Conservation (phyloP, 92 coral and sea anemone species). For the Galaxea fascicularis region DNA sequence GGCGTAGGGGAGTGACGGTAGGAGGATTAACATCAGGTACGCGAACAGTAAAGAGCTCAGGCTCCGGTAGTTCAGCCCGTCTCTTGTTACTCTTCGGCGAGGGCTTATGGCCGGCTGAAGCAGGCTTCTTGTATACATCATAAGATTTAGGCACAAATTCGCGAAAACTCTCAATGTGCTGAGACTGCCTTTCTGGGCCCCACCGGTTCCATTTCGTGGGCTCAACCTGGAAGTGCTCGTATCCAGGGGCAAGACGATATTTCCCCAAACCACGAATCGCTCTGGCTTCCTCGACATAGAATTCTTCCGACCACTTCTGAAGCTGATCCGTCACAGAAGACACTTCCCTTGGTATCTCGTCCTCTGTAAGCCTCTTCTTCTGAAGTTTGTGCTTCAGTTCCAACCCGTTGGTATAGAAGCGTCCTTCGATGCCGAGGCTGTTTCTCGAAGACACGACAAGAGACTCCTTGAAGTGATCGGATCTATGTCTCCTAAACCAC, state of each 20-base stretch:
- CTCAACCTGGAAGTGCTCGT: constrained; percentile 59
- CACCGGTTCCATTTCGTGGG: constrained; percentile 52
- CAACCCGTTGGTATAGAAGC: constrained; percentile 60
- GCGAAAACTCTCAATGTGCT: constrained; percentile 56
- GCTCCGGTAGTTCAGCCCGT: constrained; percentile 69
- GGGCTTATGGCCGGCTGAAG: constrained; percentile 57
- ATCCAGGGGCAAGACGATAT: constrained; percentile 69
- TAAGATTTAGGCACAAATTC: constrained; percentile 58
- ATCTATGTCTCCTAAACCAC: constrained; percentile 33
- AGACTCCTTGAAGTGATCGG: constrained; percentile 31
- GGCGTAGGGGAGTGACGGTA: constrained; percentile 45
- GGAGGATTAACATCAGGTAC: constrained; percentile 37
- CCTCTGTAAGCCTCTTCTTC: constrained; percentile 45
- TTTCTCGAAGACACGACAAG: constrained; percentile 42
- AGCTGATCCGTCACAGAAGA: constrained; percentile 40
- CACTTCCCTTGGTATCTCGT: constrained; percentile 51
- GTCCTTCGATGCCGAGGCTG: constrained; percentile 31
- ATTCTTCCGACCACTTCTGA: constrained; percentile 53
- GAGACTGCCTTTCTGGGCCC: constrained; percentile 66
- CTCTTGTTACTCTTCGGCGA: constrained; percentile 47
- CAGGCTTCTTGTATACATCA: constrained; percentile 59
- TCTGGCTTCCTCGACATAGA: constrained; percentile 53
- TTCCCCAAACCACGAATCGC: constrained; percentile 61
- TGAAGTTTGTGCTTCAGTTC: constrained; percentile 68
- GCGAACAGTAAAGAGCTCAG: constrained; percentile 50